phyloP scores from a whole-genome alignment of 1,140 invertebrate species.

The silkworm (Bombyx mori) region DNA sequence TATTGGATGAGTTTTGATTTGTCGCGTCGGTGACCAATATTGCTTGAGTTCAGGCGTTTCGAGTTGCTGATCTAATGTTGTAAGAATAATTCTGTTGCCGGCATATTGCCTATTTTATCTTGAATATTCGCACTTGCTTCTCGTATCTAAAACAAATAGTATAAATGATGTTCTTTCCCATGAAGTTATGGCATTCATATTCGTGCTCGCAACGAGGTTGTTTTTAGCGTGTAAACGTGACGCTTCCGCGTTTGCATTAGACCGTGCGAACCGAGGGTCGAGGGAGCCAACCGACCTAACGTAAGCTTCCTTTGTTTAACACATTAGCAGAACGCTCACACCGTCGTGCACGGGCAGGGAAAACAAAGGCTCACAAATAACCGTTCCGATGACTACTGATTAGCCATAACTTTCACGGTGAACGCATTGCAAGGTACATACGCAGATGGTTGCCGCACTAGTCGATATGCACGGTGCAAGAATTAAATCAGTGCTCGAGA shows the following conservation, averaged over 20 bases:
- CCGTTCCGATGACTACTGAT: constrained; percentile 1
- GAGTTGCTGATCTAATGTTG: too few relatives aligned
- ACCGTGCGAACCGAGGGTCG: constrained; percentile 46
- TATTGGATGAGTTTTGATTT: too few relatives aligned
- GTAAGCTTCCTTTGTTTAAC: constrained; percentile 55
- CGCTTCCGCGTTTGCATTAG: constrained; percentile 37
- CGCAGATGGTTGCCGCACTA: too few relatives aligned
- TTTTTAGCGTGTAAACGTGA: constrained; percentile 31
- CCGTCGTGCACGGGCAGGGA: constrained; percentile 4
- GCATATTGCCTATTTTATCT: too few relatives aligned
- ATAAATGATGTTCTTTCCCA: constrained; percentile 11
- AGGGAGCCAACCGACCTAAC: constrained; percentile 42
- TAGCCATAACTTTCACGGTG: constrained; percentile 1
- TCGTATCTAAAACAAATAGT: neutral
- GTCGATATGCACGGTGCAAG: too few relatives aligned
- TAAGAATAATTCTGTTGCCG: too few relatives aligned
- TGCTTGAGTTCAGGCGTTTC: too few relatives aligned
- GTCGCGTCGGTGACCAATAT: too few relatives aligned
- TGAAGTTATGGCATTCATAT: constrained; percentile 10
- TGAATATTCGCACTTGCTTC: neutral
- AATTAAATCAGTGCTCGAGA: too few relatives aligned
- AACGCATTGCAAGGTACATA: neutral
- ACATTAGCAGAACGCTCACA: constrained; percentile 25
- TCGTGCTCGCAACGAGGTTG: constrained; percentile 8
- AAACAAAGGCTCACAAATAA: constrained; percentile 9